Percentiles rank a stretch among this genome's conserved stretches.
Conservation (phyloP, 92 coral and sea anemone species). For the Epizoanthus fatuus region DNA sequence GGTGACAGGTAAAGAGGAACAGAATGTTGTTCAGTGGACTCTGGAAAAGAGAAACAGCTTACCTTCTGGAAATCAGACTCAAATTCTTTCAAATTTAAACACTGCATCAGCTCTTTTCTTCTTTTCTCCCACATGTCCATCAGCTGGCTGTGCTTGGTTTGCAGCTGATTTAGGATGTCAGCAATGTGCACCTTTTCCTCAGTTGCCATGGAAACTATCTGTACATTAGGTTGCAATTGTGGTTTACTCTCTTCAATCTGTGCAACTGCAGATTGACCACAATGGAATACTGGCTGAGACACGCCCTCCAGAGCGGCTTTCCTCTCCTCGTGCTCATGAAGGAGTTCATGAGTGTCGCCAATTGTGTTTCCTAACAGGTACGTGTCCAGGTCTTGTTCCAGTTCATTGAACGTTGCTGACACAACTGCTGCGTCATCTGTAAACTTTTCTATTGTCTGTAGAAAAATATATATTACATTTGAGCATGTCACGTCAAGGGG, state of each 20-base stretch:
- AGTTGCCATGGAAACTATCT: conserved; percentile 67
- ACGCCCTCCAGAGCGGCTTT: conserved; percentile 69
- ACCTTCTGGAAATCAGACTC: conserved; percentile 94
- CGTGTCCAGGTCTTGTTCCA: conserved; percentile 82
- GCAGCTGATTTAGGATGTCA: conserved; percentile 56
- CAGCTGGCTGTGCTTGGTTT: conserved; percentile 69
- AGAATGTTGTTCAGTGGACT: background rate
- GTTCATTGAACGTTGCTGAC: conserved; percentile 61
- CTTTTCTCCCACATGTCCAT: conserved; percentile 86
- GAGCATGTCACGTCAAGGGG: too few species aligned
- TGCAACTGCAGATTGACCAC: conserved; percentile 77
- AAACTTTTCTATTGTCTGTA: conserved; percentile 71
- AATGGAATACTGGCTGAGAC: conserved; percentile 70
- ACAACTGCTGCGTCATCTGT: conserved; percentile 70
- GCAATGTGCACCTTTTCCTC: conserved; percentile 77
- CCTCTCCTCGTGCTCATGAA: conserved; percentile 75
- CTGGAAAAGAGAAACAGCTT: background rate
- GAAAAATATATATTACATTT: background rate
- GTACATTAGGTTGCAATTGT: conserved; percentile 72
- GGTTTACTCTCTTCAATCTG: conserved; percentile 80
- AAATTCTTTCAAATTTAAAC: conserved; percentile 80
- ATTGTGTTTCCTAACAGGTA: conserved; percentile 63
- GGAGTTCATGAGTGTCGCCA: conserved; percentile 72
- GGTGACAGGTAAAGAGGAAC: too few species aligned
- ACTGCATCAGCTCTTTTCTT: conserved; percentile 84